Evolutionary conservation across 2,797 vertebrate genomes (phyloP), one percentile per base, ranked within the genome.

Genomic region (Mergus octosetaceus): DNA sequence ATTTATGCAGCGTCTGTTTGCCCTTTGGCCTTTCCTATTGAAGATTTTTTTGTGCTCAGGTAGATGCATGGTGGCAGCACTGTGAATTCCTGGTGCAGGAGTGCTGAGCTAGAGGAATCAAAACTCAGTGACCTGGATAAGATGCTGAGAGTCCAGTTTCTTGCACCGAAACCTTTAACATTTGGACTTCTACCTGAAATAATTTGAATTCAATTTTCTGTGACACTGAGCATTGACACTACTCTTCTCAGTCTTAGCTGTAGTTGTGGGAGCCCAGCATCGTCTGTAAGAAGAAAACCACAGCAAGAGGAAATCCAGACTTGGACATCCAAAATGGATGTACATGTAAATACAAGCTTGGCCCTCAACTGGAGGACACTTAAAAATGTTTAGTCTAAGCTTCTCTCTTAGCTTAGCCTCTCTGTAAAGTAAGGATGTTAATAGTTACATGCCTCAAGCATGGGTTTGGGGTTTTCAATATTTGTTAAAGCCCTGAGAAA

Each of bases 51-150:
- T 89, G 11, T 39, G 12, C 21, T 84, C 36, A 11, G 19, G 5
- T 3, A 47, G 73, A 45, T 94, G 83, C 1, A 2, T 14, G 10
- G 43, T 47, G 43, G 54, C 76, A 94, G 73, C 45, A 17, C 58
- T 64, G 70, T 78, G 56, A 83, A 70, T 81, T 91, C 61, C 51
- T 90, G 74, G 32, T 90, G 58, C 66, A 66, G 45, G 24, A 89
- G 13, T 86, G 91, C 94, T 92, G 85, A 94, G 64, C 47, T 78
- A 78, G 41, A 91, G 70, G 38, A 96, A 91, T 80, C 10, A 58
- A 77, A 87, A 43, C 75, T 89, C 70, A 30, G 28, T 85, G 77
- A 76, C 20, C 20, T 78, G 13, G 25, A 14, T 62, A 85, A 95
- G 69, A 32, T 75, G 58, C 81, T 91, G 38, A 77, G 69, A 85